Evolutionary conservation across 1,140 invertebrate genomes (phyloP).

Genomic region (Drosophila sp.): DNA sequence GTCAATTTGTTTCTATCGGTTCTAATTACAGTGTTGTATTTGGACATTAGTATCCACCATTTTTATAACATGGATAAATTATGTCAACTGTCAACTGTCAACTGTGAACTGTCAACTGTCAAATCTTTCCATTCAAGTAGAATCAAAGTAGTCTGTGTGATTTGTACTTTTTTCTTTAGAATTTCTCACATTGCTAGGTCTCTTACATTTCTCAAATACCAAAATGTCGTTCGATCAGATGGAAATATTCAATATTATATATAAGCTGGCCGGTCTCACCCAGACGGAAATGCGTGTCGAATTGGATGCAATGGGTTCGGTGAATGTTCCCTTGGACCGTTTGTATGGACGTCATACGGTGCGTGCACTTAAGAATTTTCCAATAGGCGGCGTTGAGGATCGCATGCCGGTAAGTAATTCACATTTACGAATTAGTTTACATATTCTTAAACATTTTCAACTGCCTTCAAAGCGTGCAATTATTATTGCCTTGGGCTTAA

Average conservation of each 20-base stretch:
- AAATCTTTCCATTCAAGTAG: not conserved
- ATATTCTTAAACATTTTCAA: not conserved
- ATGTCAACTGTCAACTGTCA: not conserved
- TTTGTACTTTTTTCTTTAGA: not conserved
- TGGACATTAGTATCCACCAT: no score
- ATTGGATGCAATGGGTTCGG: slow-evolving; percentile 95
- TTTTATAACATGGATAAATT: no score
- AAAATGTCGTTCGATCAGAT: slow-evolving; percentile 75
- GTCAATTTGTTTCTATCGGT: no score
- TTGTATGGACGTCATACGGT: slow-evolving; percentile 99
- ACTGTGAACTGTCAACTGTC: not conserved
- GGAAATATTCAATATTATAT: slow-evolving; percentile 63
- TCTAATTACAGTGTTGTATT: no score
- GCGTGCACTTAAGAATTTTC: slow-evolving; percentile 97
- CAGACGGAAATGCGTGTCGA: slow-evolving; percentile 87
- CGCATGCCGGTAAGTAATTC: slow-evolving; percentile 93
- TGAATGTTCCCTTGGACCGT: slow-evolving; percentile 95
- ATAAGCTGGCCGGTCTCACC: slow-evolving; percentile 58
- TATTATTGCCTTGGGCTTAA: slow-evolving; percentile 96
- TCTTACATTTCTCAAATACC: slow-evolving; percentile 2
- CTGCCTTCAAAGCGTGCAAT: slow-evolving; percentile 89
- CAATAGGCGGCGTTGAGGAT: slow-evolving; percentile 96
- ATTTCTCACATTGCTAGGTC: not conserved
- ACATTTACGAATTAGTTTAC: no score
- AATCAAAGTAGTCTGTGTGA: slow-evolving; percentile 6